Evolutionary conservation across 2,888 invertebrate species (phyloP), one percentile per base, ranked within the genome.

Genomic region (Drosophila borealis): DNA sequence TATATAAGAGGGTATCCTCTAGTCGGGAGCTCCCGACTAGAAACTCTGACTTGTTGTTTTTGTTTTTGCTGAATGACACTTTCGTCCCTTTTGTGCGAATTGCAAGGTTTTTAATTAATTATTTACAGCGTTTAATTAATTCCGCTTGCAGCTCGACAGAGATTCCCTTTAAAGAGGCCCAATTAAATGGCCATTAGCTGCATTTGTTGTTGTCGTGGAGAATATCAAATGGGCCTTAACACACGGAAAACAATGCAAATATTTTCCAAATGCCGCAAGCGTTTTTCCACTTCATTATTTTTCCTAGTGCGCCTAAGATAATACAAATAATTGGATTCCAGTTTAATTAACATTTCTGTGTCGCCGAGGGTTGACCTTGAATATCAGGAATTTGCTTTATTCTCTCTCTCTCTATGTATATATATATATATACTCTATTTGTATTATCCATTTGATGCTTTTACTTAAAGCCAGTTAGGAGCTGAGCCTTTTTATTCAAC

Each of bases 121-220:
- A 56, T 51, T 66, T 41, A 55, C 45, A 29, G 55, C 48, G 36
- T 67, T 78, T 72, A 55, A 74, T 74, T 63, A 78, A 78, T 66
- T 66, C 37, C 29, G 55, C 19, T 49, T 63, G 67, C 62, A 62
- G 72, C 48, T 39, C 48, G 4, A 33, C 37, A 21, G 13, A 59
- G 78, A 57, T 48, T 59, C 61, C 69, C 73, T 71, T 55, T 80
- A 78, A 72, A 59, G 60, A 53, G 56, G 56, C 36, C 65, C 85
- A 82, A 82, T 82, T 82, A 88, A 82, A 81, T 70, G 49, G 49
- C 78, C 67, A 86, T 81, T 86, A 86, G 73, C 70, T 70, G 46
- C 44, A 57, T 39, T 49, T n/a, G 21, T 21, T 29, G 29, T 25
- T 25, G 8, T 29, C 8, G 19, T n/a, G 14, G 9, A 10, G 4